Conservation (phyloP, 2,797 vertebrate genomes). For the Cichlasoma orientale region DNA sequence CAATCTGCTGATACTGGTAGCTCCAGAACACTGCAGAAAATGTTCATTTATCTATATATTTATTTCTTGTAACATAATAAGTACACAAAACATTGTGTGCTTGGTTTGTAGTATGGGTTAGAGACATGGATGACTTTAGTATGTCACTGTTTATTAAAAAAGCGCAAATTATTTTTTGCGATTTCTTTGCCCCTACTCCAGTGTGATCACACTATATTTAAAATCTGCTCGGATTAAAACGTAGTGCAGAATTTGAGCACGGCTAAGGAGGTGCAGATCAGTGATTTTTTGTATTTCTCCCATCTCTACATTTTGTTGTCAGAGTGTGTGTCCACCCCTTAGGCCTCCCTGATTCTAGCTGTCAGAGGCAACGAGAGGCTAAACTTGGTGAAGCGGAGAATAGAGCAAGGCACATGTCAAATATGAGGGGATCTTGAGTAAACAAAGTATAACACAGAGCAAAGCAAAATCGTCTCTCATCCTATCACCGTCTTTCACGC, state of each 20-base stretch:
- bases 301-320: slow-evolving; percentile 52
- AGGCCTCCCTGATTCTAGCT: slow-evolving; percentile 67
- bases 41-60: no score
- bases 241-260: background rate
- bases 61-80: background rate
- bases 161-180: no score
- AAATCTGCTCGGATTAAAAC: background rate
- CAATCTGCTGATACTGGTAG: background rate
- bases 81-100: background rate
- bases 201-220: background rate
- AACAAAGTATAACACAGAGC: slow-evolving; percentile 77
- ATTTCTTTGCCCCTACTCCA: background rate
- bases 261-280: slow-evolving; percentile 14
- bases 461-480: slow-evolving; percentile 68
- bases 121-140: background rate
- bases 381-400: slow-evolving; percentile 77
- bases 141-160: background rate
- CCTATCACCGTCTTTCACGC: slow-evolving; percentile 61
- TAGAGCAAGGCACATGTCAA: slow-evolving; percentile 80
- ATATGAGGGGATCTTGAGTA: slow-evolving; percentile 75
- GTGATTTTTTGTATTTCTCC: slow-evolving; percentile 37
- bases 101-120: background rate
- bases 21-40: background rate
- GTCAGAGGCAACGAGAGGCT: slow-evolving; percentile 69
- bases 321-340: slow-evolving; percentile 56